Evolutionary conservation across 2,797 vertebrate genomes (phyloP).

Genomic region (Acanthornis magna): DNA sequence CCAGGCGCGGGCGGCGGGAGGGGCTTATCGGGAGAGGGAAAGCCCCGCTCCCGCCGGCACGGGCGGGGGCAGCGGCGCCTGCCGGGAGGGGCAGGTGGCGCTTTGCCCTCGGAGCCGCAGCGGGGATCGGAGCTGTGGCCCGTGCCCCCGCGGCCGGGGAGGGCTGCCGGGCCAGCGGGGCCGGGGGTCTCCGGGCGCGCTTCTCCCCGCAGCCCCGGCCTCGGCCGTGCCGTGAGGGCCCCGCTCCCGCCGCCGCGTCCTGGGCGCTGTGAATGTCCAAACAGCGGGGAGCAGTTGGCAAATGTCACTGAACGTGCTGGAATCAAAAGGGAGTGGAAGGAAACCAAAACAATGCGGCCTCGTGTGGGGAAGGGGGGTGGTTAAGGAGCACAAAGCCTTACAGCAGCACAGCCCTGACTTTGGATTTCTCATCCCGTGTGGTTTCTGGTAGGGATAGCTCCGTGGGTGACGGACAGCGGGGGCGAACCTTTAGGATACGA

Average conservation of each 20-base stretch:
- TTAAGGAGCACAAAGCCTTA: not conserved
- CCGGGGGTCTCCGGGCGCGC: no score
- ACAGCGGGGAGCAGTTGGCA: not conserved
- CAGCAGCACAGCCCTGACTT: not conserved
- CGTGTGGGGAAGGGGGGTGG: fast-evolving
- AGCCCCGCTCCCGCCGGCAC: not conserved
- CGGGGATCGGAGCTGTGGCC: no score
- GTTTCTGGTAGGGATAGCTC: not conserved
- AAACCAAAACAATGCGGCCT: not conserved
- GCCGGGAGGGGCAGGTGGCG: no score
- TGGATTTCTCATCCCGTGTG: not conserved
- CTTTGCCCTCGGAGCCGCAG: no score
- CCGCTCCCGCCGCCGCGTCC: not conserved
- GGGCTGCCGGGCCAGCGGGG: no score
- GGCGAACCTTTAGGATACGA: fast-evolving
- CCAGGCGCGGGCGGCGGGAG: not conserved
- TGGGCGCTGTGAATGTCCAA: fast-evolving
- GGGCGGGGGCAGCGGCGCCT: fast-evolving
- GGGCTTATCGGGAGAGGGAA: not conserved
- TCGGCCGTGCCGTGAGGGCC: not conserved
- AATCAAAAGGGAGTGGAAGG: not conserved
- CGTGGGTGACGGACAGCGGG: not conserved
- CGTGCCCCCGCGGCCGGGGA: not conserved
- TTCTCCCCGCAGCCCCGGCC: no score
- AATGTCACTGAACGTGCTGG: not conserved